These are phyloP conservation scores for Loris lydekkerianus DNA, from an alignment of 2,797 vertebrate species.

Conservation along the genomic window DNA sequence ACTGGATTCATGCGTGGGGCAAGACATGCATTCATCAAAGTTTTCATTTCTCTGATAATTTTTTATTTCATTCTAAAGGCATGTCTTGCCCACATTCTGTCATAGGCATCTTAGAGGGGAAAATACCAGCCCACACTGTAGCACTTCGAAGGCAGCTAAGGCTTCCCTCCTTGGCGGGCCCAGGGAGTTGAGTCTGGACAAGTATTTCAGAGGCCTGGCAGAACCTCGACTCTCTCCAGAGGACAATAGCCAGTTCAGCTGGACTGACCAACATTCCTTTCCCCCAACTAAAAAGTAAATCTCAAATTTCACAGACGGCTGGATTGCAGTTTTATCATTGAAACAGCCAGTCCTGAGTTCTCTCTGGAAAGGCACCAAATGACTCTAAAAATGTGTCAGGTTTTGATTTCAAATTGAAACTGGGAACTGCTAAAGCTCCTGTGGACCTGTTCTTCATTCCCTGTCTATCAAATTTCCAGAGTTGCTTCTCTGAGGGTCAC, in stretches of 20 bases:
- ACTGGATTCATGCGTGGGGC: neutral
- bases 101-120: neutral
- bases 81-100: neutral
- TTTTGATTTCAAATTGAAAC: slow-evolving; percentile 39
- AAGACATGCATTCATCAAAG: neutral
- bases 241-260: neutral
- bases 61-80: neutral
- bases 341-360: neutral
- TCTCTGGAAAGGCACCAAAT: neutral
- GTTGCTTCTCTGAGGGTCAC: neutral
- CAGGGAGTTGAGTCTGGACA: neutral
- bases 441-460: neutral
- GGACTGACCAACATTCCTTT: neutral
- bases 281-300: neutral
- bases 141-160: slow-evolving; percentile 5
- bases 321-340: neutral
- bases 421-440: neutral
- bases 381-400: neutral
- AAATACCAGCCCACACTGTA: neutral
- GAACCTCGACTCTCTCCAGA: neutral
- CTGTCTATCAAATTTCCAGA: neutral
- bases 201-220: neutral
- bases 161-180: neutral
- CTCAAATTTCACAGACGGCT: neutral
- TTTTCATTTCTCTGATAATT: neutral